A percentile compares a stretch with the other conserved stretches of the same genome.
Evolutionary conservation across 2,888 invertebrate species (phyloP).

Genomic region (Mythimna pallens): DNA sequence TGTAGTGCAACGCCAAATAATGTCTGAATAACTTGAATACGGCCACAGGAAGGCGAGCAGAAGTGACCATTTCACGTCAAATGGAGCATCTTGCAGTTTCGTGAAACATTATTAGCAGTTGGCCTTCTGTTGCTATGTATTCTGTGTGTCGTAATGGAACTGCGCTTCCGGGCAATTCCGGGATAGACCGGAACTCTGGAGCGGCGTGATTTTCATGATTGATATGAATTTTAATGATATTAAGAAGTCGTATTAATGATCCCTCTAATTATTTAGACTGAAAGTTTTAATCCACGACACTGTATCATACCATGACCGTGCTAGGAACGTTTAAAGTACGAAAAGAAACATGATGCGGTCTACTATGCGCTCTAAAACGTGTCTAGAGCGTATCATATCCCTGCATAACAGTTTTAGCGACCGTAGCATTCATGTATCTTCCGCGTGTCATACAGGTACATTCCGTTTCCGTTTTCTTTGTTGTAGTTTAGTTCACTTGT

Average conservation of each 20-base stretch:
- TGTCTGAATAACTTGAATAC: background rate
- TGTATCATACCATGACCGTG: no score
- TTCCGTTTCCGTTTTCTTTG: no score
- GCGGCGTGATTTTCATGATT: slow-evolving; percentile 52
- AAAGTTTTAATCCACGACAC: no score
- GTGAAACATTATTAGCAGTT: background rate
- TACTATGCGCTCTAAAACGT: no score
- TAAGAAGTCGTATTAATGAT: slow-evolving; percentile 30
- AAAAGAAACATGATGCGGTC: no score
- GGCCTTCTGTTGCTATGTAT: slow-evolving; percentile 29
- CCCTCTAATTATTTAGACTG: slow-evolving; percentile 29
- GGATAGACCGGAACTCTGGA: slow-evolving; percentile 35
- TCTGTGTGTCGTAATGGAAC: slow-evolving; percentile 40
- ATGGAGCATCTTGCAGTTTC: slow-evolving; percentile 4
- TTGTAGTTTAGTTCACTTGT: no score
- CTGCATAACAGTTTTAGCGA: no score
- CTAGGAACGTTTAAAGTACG: no score
- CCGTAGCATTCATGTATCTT: no score
- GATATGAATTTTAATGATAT: slow-evolving; percentile 56
- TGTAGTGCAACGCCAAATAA: background rate
- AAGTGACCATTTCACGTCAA: background rate
- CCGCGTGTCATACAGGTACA: no score
- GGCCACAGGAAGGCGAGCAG: background rate
- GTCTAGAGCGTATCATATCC: no score
- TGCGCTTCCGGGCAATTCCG: slow-evolving; percentile 52